Percentiles rank a stretch among this genome's conserved stretches.
These are phyloP conservation scores for Muraenolepis orangiensis DNA, from an alignment of 2,797 vertebrate genomes.

Conservation along the genomic window DNA sequence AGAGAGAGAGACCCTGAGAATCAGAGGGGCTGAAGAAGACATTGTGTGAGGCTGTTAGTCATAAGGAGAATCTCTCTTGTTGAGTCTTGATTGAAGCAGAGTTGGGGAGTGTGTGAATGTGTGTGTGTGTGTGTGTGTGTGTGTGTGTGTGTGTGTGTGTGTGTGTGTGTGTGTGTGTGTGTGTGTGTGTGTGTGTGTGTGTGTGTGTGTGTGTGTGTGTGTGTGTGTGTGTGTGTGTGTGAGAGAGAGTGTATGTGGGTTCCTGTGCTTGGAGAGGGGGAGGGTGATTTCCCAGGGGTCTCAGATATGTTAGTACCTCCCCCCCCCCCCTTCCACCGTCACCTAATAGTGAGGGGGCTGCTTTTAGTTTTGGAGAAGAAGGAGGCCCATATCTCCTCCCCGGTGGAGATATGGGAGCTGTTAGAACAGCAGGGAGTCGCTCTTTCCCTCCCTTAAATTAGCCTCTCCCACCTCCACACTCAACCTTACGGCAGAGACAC, in stretches of 20 bases:
- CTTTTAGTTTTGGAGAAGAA: constrained; percentile 53
- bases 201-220: neutral
- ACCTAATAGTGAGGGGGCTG: constrained; percentile 44
- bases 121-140: constrained; percentile 1
- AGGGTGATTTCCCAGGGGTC: constrained; percentile 58
- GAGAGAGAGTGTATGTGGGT: neutral
- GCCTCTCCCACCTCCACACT: neutral
- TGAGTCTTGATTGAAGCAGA: neutral
- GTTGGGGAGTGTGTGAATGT: neutral
- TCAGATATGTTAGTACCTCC: constrained; percentile 44
- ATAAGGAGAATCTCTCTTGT: neutral
- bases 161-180: neutral
- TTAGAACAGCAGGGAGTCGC: constrained; percentile 25
- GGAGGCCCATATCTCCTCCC: constrained; percentile 20
- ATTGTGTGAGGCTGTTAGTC: neutral
- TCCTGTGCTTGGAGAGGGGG: constrained; percentile 17
- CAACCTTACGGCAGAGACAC: neutral
- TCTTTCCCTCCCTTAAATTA: neutral
- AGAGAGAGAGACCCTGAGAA: neutral
- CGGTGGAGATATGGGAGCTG: constrained; percentile 18
- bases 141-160: neutral
- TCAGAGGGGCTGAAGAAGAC: constrained; percentile 1
- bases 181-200: neutral
- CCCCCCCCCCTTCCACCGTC: constrained; percentile 27
- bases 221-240: neutral